phyloP scores from a whole-genome alignment of 2,113 vertebrate species.

The Oreamnos americanus region DNA sequence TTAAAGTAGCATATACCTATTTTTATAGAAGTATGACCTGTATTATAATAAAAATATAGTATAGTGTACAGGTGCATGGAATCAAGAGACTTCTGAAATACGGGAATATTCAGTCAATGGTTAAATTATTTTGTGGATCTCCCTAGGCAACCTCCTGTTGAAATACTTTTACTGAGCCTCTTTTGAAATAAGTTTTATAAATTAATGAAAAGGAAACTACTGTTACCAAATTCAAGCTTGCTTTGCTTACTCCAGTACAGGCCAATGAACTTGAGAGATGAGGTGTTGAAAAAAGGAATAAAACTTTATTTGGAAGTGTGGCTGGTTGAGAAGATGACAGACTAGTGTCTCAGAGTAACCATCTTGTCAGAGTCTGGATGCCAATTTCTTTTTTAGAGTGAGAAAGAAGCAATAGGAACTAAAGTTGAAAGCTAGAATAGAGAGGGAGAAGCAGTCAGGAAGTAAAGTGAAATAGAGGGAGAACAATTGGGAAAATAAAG shows the following conservation, averaged over 20 bases:
- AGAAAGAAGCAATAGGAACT: not conserved
- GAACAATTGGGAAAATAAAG: not conserved
- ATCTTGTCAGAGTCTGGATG: not conserved
- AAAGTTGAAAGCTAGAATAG: not conserved
- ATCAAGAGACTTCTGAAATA: not conserved
- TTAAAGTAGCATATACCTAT: not conserved
- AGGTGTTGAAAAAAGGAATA: not conserved
- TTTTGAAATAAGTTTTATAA: not conserved
- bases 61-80: not conserved
- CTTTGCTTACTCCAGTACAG: not conserved
- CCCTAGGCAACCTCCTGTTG: not conserved
- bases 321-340: not conserved
- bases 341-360: not conserved
- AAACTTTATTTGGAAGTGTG: not conserved
- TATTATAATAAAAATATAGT: not conserved
- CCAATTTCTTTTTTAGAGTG: not conserved
- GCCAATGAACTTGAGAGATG: not conserved
- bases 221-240: not conserved
- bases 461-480: not conserved
- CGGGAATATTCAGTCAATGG: not conserved
- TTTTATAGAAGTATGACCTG: not conserved
- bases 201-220: not conserved
- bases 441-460: not conserved
- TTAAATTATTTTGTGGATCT: not conserved
- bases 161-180: not conserved